Evolutionary conservation across 35 echinoderm and acorn worm genomes (phyloP), one percentile per base, ranked within the genome.

Genomic region (Eucidaris tribuloides): DNA sequence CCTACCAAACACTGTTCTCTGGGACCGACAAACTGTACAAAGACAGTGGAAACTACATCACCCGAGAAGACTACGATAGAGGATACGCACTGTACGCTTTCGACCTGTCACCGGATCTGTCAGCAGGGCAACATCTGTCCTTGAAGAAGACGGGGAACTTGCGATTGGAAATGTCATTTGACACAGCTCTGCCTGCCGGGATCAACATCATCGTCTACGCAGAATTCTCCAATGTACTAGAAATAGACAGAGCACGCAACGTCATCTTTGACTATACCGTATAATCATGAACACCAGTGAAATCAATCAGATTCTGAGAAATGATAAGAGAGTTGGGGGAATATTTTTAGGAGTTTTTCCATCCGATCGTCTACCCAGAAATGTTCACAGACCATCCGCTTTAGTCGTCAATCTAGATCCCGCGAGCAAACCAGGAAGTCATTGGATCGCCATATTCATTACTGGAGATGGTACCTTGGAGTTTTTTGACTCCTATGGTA

Each of bases 401-500:
- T 57, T 80, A 46, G 38, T 81, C 11, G 77, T 78, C 42, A 86
- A 92, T 49, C 55, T 78, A 41, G 82, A 85, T 71, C 49, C 48
- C 46, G 71, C 43, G 17, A 24, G 34, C 35, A 48, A 80, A 68
- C 68, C 82, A 7, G 82, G 65, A 77, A 60, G 45, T 39, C 82
- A 85, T 28, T 91, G 89, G 81, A 62, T 84, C 17, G 32, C 71
- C 7, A 45, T 91, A 30, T 91, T 48, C 48, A 30, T 80, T 5
- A 54, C 63, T 7, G 24, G 55, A 46, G 54, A 45, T 44, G 76
- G 56, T 39, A 60, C 42, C 33, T 46, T 27, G 14, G 77, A 82
- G 48, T 92, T 86, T 33, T 92, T 90, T 20, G 43, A 83, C 70
- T 78, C 81, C 20, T 90, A 55, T 38, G 88, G 88, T 43, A 33